These are phyloP conservation scores for Apomyelois bistriatella DNA, from an alignment of 2,888 invertebrate species.

Conservation along the genomic window DNA sequence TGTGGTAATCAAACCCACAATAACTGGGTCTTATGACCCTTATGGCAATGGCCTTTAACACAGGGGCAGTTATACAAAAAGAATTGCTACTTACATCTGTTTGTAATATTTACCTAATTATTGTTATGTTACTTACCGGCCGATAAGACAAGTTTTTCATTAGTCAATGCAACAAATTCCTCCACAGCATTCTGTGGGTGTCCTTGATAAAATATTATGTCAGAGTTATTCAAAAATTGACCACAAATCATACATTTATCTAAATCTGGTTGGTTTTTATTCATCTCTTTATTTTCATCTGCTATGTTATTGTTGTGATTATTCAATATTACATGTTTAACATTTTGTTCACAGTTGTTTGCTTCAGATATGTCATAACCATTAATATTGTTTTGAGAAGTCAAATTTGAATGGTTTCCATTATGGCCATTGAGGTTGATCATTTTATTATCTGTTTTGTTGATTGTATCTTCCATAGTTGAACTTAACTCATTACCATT, in stretches of 20 bases:
- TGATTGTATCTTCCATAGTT: not conserved
- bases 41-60: too few relatives aligned
- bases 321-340: conserved; percentile 4
- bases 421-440: not conserved
- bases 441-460: not conserved
- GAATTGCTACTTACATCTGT: too few relatives aligned
- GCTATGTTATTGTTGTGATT: not conserved
- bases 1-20: too few relatives aligned
- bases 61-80: too few relatives aligned
- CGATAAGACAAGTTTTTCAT: conserved; percentile 86
- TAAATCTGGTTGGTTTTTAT: conserved; percentile 29
- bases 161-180: conserved; percentile 86
- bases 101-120: too few relatives aligned
- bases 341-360: conserved; percentile 14
- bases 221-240: conserved; percentile 70
- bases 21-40: too few relatives aligned
- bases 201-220: conserved; percentile 83
- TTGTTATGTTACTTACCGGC: conserved; percentile 72
- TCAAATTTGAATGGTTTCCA: not conserved
- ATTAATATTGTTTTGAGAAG: not conserved
- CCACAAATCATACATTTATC: conserved; percentile 69
- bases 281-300: not conserved
- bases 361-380: conserved; percentile 6
- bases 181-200: conserved; percentile 88
- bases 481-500: conserved; percentile 9